Percentiles rank a stretch among this genome's conserved stretches.
Evolutionary conservation across 1,140 invertebrate species (phyloP).

Genomic region (Dendrolimus kikuchii): DNA sequence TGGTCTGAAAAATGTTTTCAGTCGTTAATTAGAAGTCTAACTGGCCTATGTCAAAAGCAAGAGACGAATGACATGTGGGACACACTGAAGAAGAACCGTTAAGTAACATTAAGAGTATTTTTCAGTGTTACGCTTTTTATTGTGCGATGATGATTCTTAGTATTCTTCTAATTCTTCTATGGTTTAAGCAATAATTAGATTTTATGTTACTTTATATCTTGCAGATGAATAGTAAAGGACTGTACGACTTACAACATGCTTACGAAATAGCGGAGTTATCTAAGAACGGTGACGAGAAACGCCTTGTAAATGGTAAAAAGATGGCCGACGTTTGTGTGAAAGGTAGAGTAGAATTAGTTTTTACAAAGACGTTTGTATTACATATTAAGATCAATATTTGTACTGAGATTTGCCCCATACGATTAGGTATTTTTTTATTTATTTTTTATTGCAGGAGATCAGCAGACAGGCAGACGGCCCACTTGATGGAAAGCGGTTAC

Average conservation of each 20-base stretch:
- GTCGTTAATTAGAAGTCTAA: no score
- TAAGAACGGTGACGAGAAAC: conserved; percentile 41
- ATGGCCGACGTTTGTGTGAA: conserved; percentile 43
- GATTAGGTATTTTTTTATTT: not conserved
- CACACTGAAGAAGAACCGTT: no score
- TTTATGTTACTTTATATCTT: conserved; percentile 10
- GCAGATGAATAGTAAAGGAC: conserved; percentile 41
- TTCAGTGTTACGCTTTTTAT: no score
- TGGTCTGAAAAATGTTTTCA: no score
- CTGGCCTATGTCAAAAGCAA: no score
- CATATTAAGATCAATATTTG: conserved; percentile 1
- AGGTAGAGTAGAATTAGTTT: conserved; percentile 22
- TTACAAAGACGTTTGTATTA: not conserved
- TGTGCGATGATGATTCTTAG: no score
- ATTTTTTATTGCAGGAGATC: no score
- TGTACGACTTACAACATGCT: conserved; percentile 32
- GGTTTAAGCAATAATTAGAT: not conserved
- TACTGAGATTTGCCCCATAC: not conserved
- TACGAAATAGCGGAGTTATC: conserved; percentile 34
- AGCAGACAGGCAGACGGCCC: no score
- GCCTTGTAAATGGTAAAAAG: conserved; percentile 44
- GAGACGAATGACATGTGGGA: no score
- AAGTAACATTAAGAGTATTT: no score
- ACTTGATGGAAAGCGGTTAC: no score
- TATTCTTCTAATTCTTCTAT: no score